Base-by-base conservation (phyloP, 1,140 invertebrate genomes). In the Leptonema lineaticorne region DNA sequence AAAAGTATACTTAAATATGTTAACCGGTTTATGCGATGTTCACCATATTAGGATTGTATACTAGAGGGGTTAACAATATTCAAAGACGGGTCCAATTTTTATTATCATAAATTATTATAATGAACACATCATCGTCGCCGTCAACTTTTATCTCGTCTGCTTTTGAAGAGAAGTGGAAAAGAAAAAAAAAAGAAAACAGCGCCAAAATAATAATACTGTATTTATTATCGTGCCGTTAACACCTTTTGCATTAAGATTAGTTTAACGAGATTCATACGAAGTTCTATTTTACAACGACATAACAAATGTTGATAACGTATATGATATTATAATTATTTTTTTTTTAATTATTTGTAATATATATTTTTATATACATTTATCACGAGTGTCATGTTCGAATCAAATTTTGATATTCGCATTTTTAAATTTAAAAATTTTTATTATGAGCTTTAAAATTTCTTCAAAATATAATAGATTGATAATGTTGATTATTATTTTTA, bases 1-100 rank as follows among this genome's bases (percentile, higher is more conserved):
- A 67, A 67, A 67, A 50, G 24, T 20, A 46, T 57, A 66, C 50
- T n/a, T n/a, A n/a, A n/a, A n/a, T n/a, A n/a, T n/a, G n/a, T n/a
- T n/a, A 24, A 64, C 62, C 62, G 62, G 62, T 64, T 64, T 64
- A 14, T 50, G 20, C 26, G 50, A 45, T 24, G 46, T 22, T 28
- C 62, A 5, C 9, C 62, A 30, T 64, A 41, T 64, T 64, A 46
- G n/a, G 41, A 64, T 50, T 46, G 11, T 9, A 50, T 26, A 62
- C 29, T 46, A 28, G 30, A 45, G 41, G 26, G 45, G 57, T 16
- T 59, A 30, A 33, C 57, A 59, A 59, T 37, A 59, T 59, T 59
- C 30, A 37, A 30, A 33, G 28, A 59, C 57, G 28, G n/a, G 28
- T 37, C 30, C 28, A 24, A 59, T 37, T 53, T 53, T 53, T 53